A percentile compares a stretch with the other conserved stretches of the same genome.
These are phyloP conservation scores for Stylophora pistillata DNA, from an alignment of 64 coral and sea anemone genomes.

Conservation along the genomic window DNA sequence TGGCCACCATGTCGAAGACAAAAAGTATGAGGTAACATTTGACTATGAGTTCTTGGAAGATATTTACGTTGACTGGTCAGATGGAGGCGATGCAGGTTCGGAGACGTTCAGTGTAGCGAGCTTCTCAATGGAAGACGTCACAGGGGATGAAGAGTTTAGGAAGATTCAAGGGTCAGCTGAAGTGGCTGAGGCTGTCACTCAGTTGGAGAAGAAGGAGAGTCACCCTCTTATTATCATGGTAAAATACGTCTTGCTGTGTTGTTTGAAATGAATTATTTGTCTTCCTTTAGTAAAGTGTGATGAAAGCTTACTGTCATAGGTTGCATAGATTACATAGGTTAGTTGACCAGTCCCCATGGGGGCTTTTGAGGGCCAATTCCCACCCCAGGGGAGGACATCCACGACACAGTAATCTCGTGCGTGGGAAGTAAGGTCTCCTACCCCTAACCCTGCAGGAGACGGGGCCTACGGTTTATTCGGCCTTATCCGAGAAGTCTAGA, in stretches of 20 bases:
- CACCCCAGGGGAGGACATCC: no score
- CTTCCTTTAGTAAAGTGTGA: no score
- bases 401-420: no score
- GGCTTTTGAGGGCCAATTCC: no score
- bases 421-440: no score
- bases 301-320: no score
- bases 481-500: no score
- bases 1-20: conserved; percentile 37
- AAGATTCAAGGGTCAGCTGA: neutral
- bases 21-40: conserved; percentile 56
- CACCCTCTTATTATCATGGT: conserved; percentile 98
- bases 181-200: conserved; percentile 8
- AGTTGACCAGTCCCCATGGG: no score
- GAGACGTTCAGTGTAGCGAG: conserved; percentile 25
- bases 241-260: neutral
- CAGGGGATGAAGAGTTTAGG: conserved; percentile 2
- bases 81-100: conserved; percentile 5
- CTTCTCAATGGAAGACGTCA: conserved; percentile 16
- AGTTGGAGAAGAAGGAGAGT: conserved; percentile 77
- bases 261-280: neutral
- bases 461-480: no score
- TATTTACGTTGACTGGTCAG: conserved; percentile 75
- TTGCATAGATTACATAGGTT: no score
- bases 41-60: conserved; percentile 95
- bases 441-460: no score